Percentiles rank a stretch among this genome's conserved stretches.
Conservation (phyloP, 2,888 invertebrate species). For the Julus scandinavius region DNA sequence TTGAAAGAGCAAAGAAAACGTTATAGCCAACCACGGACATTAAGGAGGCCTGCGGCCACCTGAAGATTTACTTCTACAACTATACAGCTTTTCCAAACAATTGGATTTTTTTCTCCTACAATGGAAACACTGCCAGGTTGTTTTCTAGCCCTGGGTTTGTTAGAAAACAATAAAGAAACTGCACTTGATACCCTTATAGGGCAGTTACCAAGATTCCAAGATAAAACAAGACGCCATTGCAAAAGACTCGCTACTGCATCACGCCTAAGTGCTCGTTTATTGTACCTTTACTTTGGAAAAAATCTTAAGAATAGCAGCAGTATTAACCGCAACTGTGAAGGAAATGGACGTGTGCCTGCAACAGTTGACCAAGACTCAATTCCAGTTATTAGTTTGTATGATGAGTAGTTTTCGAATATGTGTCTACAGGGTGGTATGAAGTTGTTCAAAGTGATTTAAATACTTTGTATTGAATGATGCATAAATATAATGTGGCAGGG, state of each 20-base stretch:
- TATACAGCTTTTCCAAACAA: neutral
- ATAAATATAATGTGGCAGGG: no score
- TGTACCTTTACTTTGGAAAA: constrained; percentile 8
- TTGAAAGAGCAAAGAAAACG: constrained; percentile 17
- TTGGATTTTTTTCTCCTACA: constrained; percentile 1
- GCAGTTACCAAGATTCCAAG: constrained; percentile 30
- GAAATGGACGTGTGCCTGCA: neutral
- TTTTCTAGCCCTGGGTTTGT: constrained; percentile 3
- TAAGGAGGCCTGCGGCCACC: constrained; percentile 40
- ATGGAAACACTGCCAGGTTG: neutral
- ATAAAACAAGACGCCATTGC: neutral
- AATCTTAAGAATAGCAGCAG: constrained; percentile 31
- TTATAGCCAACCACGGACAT: constrained; percentile 31
- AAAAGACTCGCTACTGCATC: neutral
- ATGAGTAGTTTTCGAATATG: neutral
- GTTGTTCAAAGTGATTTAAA: no score
- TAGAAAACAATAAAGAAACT: constrained; percentile 32
- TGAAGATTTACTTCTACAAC: constrained; percentile 25
- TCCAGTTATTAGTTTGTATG: neutral
- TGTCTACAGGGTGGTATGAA: neutral
- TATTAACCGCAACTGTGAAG: constrained; percentile 7
- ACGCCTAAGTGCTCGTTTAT: constrained; percentile 17
- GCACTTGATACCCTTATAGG: neutral
- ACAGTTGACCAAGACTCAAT: constrained; percentile 13
- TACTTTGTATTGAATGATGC: no score